Evolutionary conservation across 2,797 vertebrate genomes (phyloP).

Genomic region (Chromis chromis): DNA sequence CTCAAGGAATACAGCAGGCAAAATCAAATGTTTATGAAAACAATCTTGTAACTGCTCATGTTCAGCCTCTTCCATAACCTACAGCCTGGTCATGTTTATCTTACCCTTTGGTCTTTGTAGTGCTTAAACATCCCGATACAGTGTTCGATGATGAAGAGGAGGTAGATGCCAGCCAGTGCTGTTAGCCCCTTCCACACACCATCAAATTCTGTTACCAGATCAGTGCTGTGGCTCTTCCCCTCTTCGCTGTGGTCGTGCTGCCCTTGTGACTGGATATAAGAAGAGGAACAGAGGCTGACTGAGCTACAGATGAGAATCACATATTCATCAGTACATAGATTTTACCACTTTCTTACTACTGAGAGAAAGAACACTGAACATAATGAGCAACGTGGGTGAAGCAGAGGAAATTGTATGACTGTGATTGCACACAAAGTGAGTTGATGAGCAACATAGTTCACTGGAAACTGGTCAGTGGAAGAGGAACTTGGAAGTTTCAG

Average conservation of each 20-base stretch:
- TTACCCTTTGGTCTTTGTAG: slow-evolving; percentile 91
- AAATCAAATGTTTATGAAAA: neutral
- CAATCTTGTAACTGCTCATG: neutral
- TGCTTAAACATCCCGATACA: slow-evolving; percentile 97
- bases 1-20: neutral
- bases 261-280: slow-evolving; percentile 87
- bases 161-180: slow-evolving; percentile 94
- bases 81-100: neutral
- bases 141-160: slow-evolving; percentile 98
- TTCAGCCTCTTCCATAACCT: neutral
- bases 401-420: neutral
- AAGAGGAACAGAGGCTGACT: slow-evolving; percentile 1
- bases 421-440: neutral
- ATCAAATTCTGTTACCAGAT: slow-evolving; percentile 87
- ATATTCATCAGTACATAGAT: slow-evolving; percentile 7
- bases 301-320: neutral
- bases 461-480: neutral
- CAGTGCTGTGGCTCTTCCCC: slow-evolving; percentile 15
- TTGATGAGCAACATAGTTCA: neutral
- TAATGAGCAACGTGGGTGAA: neutral
- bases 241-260: slow-evolving; percentile 89
- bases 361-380: neutral
- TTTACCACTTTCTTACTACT: neutral
- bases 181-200: slow-evolving; percentile 96
- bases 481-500: neutral